A percentile compares a stretch with the other conserved stretches of the same genome.
Evolutionary conservation across 37 sponge, comb jelly and placozoan species (phyloP).

Genomic region (Dysidea cf. avara): DNA sequence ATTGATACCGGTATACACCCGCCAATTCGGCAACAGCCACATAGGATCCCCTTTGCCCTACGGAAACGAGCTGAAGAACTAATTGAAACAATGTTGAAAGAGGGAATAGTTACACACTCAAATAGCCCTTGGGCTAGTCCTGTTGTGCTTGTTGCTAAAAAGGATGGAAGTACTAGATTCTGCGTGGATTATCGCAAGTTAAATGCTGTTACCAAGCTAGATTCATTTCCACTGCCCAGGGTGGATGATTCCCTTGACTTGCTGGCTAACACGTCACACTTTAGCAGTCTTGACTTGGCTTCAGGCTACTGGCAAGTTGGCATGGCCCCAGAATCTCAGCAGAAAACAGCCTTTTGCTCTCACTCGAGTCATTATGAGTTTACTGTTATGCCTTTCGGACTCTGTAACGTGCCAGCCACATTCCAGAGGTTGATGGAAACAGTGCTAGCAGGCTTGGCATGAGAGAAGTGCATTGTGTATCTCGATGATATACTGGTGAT

Average conservation of each 20-base stretch:
- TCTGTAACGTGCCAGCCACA: constrained; percentile 1
- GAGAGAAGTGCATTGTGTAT: no score
- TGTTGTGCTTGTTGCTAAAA: neutral
- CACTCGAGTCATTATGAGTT: constrained; percentile 3
- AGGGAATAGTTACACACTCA: no score
- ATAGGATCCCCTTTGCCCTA: neutral
- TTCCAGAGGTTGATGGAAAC: no score
- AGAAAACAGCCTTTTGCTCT: constrained; percentile 6
- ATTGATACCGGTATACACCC: no score
- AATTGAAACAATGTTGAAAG: no score
- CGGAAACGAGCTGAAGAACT: neutral
- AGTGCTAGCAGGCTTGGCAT: no score
- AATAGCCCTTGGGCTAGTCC: no score
- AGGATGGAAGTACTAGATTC: neutral
- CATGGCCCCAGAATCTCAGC: neutral
- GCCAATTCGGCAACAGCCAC: no score
- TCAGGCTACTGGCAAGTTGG: constrained; percentile 15
- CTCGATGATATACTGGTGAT: no score
- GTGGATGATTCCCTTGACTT: constrained; percentile 9
- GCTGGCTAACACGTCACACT: neutral
- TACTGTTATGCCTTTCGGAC: constrained; percentile 15
- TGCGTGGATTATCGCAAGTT: constrained; percentile 8
- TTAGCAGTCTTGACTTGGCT: constrained; percentile 6
- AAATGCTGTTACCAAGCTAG: constrained; percentile 8
- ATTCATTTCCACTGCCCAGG: neutral